Percentiles rank a stretch among this genome's conserved stretches.
These are phyloP conservation scores for Saccopteryx bilineata DNA, from an alignment of 2,113 vertebrate genomes.

Conservation along the genomic window DNA sequence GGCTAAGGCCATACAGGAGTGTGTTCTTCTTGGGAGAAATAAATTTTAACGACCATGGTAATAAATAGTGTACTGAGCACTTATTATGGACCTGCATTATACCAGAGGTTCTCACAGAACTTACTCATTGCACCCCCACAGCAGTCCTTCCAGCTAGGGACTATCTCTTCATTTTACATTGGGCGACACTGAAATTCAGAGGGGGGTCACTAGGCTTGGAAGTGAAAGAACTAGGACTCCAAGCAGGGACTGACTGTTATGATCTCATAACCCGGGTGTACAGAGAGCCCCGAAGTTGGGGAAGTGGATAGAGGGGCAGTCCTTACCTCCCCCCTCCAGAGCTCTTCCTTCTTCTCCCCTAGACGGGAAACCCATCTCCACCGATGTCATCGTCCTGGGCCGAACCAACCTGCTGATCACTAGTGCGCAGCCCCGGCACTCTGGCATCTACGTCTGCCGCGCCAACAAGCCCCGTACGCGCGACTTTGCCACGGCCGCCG, in stretches of 20 bases:
- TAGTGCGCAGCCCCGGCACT: constrained; percentile 93
- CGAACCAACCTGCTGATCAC: constrained; percentile 95
- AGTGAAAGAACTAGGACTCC: background rate
- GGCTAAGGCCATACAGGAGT: background rate
- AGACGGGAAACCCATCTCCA: constrained; percentile 96
- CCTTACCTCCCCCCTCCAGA: background rate
- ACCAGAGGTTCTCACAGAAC: background rate
- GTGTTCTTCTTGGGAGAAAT: constrained; percentile 17
- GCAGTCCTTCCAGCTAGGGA: background rate
- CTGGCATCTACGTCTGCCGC: constrained; percentile 95
- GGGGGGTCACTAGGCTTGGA: background rate
- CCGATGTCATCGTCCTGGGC: constrained; percentile 95
- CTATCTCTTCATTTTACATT: background rate
- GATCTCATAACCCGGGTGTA: background rate
- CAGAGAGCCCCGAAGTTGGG: background rate
- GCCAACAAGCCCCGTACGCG: constrained; percentile 97
- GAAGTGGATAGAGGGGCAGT: background rate
- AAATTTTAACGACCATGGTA: background rate
- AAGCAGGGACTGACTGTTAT: background rate
- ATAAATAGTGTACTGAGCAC: background rate
- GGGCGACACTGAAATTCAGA: background rate
- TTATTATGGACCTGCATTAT: background rate
- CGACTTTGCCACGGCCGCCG: constrained; percentile 93
- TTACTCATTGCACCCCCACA: background rate
- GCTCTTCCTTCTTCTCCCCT: constrained; percentile 40